These are phyloP conservation scores for Lithophane socia DNA, from an alignment of 2,888 invertebrate species.

Conservation along the genomic window DNA sequence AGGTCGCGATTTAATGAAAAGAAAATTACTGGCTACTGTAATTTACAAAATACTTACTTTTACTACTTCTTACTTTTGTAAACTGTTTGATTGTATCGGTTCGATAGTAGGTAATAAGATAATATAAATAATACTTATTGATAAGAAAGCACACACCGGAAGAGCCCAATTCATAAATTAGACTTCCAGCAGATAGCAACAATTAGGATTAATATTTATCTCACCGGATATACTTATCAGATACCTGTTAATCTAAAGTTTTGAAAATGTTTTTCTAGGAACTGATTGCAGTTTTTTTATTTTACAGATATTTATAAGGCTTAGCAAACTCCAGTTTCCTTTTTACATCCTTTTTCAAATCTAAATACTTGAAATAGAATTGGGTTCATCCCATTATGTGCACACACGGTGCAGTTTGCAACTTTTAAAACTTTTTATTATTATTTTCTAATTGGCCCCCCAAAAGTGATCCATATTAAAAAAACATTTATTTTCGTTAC, in stretches of 20 bases:
- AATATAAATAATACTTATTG: background rate
- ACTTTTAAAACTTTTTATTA: no score
- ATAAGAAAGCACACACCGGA: slow-evolving; percentile 40
- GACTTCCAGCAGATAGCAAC: slow-evolving; percentile 19
- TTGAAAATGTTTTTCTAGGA: slow-evolving; percentile 3
- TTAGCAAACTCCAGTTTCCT: background rate
- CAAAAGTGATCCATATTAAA: no score
- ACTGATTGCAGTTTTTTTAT: background rate
- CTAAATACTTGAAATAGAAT: background rate
- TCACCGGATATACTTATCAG: slow-evolving; percentile 44
- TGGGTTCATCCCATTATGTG: no score
- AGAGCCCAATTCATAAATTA: slow-evolving; percentile 15
- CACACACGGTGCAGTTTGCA: no score
- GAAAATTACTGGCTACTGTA: background rate
- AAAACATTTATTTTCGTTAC: no score
- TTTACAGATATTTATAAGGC: no score
- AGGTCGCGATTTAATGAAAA: background rate
- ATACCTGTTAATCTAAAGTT: slow-evolving; percentile 2
- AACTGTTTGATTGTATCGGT: background rate
- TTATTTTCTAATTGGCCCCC: no score
- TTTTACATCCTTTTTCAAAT: background rate
- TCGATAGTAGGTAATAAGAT: background rate
- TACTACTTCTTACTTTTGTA: background rate
- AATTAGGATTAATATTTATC: slow-evolving; percentile 16
- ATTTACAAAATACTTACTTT: background rate